Conservation (phyloP, 2,797 vertebrate species). For the Neopelma chrysocephalum region DNA sequence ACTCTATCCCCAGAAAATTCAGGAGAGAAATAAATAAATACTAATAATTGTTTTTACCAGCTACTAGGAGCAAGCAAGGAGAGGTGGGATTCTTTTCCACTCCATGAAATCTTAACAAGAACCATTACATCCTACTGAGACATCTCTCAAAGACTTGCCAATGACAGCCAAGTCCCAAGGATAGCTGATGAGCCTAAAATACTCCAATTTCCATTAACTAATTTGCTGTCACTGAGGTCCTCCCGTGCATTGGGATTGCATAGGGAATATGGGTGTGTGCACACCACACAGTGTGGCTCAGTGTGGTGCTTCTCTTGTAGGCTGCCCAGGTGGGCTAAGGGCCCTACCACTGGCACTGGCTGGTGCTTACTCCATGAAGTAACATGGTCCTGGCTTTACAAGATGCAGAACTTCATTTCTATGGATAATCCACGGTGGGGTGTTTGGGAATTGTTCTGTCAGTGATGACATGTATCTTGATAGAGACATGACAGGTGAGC, state of each 20-base stretch:
- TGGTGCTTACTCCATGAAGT: rapidly evolving
- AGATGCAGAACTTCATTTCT: not conserved
- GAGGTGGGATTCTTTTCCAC: not conserved
- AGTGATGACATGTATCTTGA: not conserved
- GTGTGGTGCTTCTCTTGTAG: not conserved
- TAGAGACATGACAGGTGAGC: rapidly evolving
- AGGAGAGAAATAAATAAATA: not conserved
- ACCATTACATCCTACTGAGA: not conserved
- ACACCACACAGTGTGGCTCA: rapidly evolving
- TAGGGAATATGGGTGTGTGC: not conserved
- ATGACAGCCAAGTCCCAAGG: not conserved
- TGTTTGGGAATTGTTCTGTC: not conserved
- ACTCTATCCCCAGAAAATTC: not conserved
- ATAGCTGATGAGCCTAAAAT: not conserved
- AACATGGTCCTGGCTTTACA: not conserved
- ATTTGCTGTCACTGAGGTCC: not conserved
- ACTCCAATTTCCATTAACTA: not conserved
- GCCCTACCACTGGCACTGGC: not conserved
- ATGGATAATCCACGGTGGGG: not conserved
- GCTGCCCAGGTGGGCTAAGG: not conserved
- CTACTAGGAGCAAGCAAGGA: not conserved
- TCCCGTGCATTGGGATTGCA: not conserved
- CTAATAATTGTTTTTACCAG: not conserved
- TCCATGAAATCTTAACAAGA: not conserved
- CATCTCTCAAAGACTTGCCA: not conserved